These are phyloP conservation scores for Eulithis testata DNA, from an alignment of 2,888 invertebrate species.

Conservation along the genomic window DNA sequence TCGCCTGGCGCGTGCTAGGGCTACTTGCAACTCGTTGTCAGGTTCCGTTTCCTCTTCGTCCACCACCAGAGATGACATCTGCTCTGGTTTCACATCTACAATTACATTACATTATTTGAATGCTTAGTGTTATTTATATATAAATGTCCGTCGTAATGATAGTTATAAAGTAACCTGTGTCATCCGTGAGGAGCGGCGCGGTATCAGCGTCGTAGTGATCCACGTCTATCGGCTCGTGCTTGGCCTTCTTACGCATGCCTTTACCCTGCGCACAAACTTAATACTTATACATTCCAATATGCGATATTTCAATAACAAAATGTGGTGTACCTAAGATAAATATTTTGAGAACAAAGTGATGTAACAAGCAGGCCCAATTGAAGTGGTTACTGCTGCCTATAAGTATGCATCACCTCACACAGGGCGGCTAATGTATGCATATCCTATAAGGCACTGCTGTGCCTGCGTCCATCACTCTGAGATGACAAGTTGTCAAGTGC, in stretches of 20 bases:
- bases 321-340: not conserved
- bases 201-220: slow-evolving; percentile 72
- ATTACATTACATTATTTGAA: not conserved
- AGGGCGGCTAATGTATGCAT: too few species aligned
- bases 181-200: slow-evolving; percentile 85
- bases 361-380: too few species aligned
- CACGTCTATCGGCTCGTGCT: slow-evolving; percentile 79
- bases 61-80: slow-evolving; percentile 51
- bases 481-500: too few species aligned
- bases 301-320: too few species aligned
- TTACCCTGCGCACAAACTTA: slow-evolving; percentile 61
- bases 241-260: slow-evolving; percentile 68
- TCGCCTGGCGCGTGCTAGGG: slow-evolving; percentile 89
- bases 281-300: not conserved
- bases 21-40: slow-evolving; percentile 89
- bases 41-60: slow-evolving; percentile 87
- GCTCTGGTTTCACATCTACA: slow-evolving; percentile 63
- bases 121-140: too few species aligned
- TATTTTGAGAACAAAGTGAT: too few species aligned
- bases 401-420: too few species aligned
- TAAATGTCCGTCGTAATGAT: too few species aligned
- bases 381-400: too few species aligned
- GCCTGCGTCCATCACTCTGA: too few species aligned
- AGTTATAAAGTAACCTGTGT: slow-evolving; percentile 76
- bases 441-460: too few species aligned